Evolutionary conservation across 1,140 invertebrate species (phyloP).

Genomic region (Dinoponera quadriceps): DNA sequence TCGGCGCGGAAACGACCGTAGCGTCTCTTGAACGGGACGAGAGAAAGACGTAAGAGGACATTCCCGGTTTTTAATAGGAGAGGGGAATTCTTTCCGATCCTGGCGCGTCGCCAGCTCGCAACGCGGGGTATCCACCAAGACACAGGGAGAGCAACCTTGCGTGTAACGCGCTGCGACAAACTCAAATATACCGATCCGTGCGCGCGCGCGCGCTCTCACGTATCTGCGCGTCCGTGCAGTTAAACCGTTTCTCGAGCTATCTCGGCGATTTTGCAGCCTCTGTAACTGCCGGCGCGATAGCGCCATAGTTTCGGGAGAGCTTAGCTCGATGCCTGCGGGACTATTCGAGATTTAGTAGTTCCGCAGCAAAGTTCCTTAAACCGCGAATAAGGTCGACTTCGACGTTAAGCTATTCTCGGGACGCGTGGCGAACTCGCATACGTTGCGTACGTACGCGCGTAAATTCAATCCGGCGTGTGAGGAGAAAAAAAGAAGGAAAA

Average conservation of each 20-base stretch:
- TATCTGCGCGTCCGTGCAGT: background rate
- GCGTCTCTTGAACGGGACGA: slow-evolving; percentile 7
- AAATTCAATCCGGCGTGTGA: background rate
- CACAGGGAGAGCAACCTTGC: slow-evolving; percentile 58
- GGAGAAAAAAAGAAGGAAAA: too few species aligned
- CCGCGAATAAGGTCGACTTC: slow-evolving; percentile 58
- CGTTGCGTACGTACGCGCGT: background rate
- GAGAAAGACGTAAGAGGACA: slow-evolving; percentile 71
- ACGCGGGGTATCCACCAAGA: slow-evolving; percentile 10
- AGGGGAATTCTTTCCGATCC: slow-evolving; percentile 72
- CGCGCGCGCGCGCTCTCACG: background rate
- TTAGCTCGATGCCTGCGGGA: slow-evolving; percentile 43
- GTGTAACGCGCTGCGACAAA: slow-evolving; percentile 75
- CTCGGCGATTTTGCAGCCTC: slow-evolving; percentile 63
- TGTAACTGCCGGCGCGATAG: slow-evolving; percentile 59
- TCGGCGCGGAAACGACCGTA: slow-evolving; percentile 42
- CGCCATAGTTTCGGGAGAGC: slow-evolving; percentile 26
- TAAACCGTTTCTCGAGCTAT: slow-evolving; percentile 63
- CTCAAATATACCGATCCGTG: slow-evolving; percentile 73
- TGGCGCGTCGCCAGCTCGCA: slow-evolving; percentile 73
- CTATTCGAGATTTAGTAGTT: slow-evolving; percentile 50
- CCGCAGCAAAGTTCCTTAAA: slow-evolving; percentile 61
- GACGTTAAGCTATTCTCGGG: slow-evolving; percentile 49
- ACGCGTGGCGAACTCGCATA: slow-evolving; percentile 34
- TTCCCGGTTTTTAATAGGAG: slow-evolving; percentile 76